These are phyloP conservation scores for Graptemys geographica DNA, from an alignment of 2,797 vertebrate species.

Conservation along the genomic window DNA sequence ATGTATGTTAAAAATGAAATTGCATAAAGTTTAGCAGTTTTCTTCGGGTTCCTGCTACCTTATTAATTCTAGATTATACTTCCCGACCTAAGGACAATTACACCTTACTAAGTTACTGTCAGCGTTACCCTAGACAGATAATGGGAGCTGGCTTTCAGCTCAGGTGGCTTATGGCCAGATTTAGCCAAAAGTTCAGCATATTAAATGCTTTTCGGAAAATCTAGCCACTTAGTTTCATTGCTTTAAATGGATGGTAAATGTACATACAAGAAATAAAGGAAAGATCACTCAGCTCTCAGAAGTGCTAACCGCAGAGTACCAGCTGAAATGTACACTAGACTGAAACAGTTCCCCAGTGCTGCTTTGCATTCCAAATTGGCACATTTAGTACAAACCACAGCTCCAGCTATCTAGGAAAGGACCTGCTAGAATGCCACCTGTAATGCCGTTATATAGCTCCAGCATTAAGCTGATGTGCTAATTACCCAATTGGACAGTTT, in stretches of 20 bases:
- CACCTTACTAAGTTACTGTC: neutral
- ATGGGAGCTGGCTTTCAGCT: neutral
- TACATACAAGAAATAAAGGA: neutral
- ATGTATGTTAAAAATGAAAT: neutral
- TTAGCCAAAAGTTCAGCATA: neutral
- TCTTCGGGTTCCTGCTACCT: slow-evolving; percentile 30
- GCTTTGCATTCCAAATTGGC: neutral
- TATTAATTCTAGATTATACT: neutral
- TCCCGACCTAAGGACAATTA: neutral
- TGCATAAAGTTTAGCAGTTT: slow-evolving; percentile 38
- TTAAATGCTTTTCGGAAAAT: neutral
- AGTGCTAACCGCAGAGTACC: neutral
- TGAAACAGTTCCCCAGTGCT: neutral
- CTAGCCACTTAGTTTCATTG: neutral
- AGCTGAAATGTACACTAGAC: neutral
- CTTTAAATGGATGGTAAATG: neutral
- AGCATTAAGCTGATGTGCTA: neutral
- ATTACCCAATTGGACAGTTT: slow-evolving; percentile 11
- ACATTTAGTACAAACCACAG: neutral
- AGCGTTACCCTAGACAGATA: neutral
- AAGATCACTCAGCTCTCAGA: neutral
- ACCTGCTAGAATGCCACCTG: neutral
- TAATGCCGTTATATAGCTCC: neutral
- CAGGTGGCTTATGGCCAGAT: neutral
- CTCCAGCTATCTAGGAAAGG: neutral